phyloP scores from a whole-genome alignment of 1,140 invertebrate genomes.

The Telenomus remus region DNA sequence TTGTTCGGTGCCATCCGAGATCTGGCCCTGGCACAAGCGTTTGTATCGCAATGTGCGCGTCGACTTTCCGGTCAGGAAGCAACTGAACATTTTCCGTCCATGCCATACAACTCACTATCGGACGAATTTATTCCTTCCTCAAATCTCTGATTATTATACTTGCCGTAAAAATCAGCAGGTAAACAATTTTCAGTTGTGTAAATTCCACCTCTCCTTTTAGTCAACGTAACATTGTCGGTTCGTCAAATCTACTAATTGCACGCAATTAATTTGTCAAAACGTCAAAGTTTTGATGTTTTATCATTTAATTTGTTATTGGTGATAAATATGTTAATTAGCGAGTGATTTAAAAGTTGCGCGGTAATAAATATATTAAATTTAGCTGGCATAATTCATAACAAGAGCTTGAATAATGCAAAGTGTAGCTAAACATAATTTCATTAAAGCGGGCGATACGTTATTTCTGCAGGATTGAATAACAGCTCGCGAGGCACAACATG shows the following conservation, averaged over 20 bases:
- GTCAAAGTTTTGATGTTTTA: no score
- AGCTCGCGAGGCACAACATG: not conserved
- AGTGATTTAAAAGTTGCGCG: not conserved
- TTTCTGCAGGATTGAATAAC: not conserved
- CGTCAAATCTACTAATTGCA: no score
- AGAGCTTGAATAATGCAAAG: not conserved
- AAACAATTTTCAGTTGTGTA: no score
- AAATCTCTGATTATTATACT: not conserved
- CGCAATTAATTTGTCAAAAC: no score
- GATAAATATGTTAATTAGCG: no score
- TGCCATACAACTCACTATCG: constrained; percentile 67
- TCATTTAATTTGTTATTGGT: no score
- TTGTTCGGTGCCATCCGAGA: constrained; percentile 26
- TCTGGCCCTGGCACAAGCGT: constrained; percentile 24
- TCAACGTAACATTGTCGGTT: no score
- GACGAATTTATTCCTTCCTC: constrained; percentile 65
- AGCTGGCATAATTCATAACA: no score
- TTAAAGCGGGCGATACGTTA: not conserved
- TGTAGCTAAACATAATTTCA: not conserved
- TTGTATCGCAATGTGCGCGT: constrained; percentile 22
- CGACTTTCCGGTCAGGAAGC: constrained; percentile 65
- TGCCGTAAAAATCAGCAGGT: not conserved
- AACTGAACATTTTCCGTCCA: constrained; percentile 66
- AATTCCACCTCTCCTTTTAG: no score
- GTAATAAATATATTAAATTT: not conserved